These are phyloP conservation scores for Seison nebaliae DNA, from an alignment of 1,140 invertebrate species.

Conservation along the genomic window DNA sequence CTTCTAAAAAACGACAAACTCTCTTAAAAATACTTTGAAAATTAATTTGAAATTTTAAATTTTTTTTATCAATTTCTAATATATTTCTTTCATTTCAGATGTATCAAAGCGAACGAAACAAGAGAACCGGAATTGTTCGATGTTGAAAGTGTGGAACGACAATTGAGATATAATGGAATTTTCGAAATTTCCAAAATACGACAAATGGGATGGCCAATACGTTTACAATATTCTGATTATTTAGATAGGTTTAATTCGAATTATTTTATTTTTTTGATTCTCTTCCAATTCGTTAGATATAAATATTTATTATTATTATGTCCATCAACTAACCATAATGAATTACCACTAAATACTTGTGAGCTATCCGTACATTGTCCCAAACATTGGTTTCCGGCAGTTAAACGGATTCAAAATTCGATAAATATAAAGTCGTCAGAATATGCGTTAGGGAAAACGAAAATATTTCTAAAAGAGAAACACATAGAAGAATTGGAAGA, in stretches of 20 bases:
- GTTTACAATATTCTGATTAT: conserved; percentile 22
- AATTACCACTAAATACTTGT: background rate
- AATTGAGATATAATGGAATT: conserved; percentile 33
- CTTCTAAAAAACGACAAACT: background rate
- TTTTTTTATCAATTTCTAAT: background rate
- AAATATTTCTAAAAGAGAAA: too few relatives aligned
- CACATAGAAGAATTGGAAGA: too few relatives aligned
- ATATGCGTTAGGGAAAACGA: too few relatives aligned
- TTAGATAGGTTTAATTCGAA: conserved; percentile 17
- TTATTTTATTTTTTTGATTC: too few relatives aligned
- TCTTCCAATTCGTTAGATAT: too few relatives aligned
- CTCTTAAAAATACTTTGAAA: conserved; percentile 5
- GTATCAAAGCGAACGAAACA: conserved; percentile 51
- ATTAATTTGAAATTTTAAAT: conserved; percentile 8
- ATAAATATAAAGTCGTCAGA: too few relatives aligned
- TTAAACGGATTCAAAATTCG: too few relatives aligned
- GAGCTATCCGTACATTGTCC: too few relatives aligned
- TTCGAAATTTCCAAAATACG: conserved; percentile 20
- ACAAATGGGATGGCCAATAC: conserved; percentile 20
- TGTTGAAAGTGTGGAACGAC: conserved; percentile 41
- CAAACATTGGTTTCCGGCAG: too few relatives aligned
- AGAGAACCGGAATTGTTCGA: conserved; percentile 41
- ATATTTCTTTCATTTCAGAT: conserved; percentile 31
- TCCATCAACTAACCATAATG: background rate
- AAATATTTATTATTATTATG: too few relatives aligned